These are phyloP conservation scores for Trichomycterus rosablanca DNA, from an alignment of 2,113 vertebrate species.

Conservation along the genomic window DNA sequence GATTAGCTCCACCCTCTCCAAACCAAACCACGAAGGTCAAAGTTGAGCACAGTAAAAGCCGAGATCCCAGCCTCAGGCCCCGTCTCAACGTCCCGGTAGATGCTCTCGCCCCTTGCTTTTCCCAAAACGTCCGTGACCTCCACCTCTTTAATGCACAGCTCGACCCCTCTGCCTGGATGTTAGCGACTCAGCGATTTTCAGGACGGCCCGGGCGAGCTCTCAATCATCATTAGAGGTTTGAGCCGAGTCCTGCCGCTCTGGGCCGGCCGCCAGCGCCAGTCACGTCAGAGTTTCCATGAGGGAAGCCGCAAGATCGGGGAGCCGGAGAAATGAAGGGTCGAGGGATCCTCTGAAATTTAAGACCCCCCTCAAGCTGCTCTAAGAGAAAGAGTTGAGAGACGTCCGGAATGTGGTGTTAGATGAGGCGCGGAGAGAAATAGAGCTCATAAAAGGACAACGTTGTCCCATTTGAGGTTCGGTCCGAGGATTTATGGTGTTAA, in stretches of 20 bases:
- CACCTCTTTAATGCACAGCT: constrained; percentile 18
- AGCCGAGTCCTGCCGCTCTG: constrained; percentile 73
- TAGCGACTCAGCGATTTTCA: constrained; percentile 76
- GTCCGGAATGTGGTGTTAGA: neutral
- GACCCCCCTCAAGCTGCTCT: constrained; percentile 44
- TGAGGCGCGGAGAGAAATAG: constrained; percentile 3
- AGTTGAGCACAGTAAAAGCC: constrained; percentile 55
- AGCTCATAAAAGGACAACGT: neutral
- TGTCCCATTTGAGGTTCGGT: neutral
- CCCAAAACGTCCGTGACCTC: constrained; percentile 28
- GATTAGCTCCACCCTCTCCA: constrained; percentile 60
- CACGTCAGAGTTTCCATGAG: constrained; percentile 91
- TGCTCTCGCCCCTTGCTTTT: constrained; percentile 36
- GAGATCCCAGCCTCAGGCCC: constrained; percentile 25
- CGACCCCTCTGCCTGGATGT: constrained; percentile 52
- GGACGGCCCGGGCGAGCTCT: constrained; percentile 70
- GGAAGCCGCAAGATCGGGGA: constrained; percentile 72
- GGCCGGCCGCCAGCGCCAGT: constrained; percentile 73
- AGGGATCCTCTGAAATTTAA: constrained; percentile 59
- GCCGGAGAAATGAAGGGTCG: constrained; percentile 9
- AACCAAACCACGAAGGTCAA: constrained; percentile 49
- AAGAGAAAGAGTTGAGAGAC: constrained; percentile 7
- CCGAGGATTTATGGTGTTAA: neutral
- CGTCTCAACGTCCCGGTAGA: constrained; percentile 34
- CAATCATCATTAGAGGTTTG: constrained; percentile 79